These are phyloP conservation scores for Xyrauchen texanus DNA, from an alignment of 2,113 vertebrate species.

Conservation along the genomic window DNA sequence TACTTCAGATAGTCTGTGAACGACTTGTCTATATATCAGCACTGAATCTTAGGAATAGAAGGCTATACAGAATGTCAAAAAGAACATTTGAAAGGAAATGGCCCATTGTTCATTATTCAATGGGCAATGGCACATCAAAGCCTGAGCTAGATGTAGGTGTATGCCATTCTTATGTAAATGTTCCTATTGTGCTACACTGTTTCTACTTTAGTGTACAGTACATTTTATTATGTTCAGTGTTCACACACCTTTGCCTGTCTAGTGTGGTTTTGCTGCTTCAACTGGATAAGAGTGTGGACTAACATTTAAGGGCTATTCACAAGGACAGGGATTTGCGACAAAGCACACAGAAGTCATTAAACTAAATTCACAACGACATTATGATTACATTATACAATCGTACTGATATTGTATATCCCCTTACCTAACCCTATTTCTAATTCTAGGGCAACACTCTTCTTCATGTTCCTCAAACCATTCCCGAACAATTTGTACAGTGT, in stretches of 20 bases:
- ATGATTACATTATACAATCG: no score
- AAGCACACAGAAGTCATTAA: no score
- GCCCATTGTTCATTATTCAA: constrained; percentile 21
- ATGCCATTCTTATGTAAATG: constrained; percentile 4
- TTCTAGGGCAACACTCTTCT: no score
- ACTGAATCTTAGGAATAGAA: not conserved
- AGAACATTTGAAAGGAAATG: constrained; percentile 1
- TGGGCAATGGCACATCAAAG: constrained; percentile 9
- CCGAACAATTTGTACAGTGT: no score
- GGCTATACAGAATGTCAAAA: not conserved
- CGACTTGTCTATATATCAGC: not conserved
- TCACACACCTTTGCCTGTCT: constrained; percentile 5
- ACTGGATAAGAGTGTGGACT: no score
- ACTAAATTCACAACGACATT: no score
- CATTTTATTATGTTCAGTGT: constrained; percentile 26
- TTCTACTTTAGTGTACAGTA: constrained; percentile 13
- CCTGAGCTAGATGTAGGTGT: not conserved
- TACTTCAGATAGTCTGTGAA: no score
- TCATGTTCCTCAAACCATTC: no score
- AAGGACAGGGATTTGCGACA: no score
- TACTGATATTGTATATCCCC: no score
- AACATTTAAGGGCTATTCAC: no score
- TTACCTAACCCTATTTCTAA: no score
- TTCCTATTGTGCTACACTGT: not conserved
- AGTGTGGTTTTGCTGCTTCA: not conserved